A percentile compares a stretch with the other conserved stretches of the same genome.
Conservation (phyloP, 2,888 invertebrate species). For the Drosophila atripex region DNA sequence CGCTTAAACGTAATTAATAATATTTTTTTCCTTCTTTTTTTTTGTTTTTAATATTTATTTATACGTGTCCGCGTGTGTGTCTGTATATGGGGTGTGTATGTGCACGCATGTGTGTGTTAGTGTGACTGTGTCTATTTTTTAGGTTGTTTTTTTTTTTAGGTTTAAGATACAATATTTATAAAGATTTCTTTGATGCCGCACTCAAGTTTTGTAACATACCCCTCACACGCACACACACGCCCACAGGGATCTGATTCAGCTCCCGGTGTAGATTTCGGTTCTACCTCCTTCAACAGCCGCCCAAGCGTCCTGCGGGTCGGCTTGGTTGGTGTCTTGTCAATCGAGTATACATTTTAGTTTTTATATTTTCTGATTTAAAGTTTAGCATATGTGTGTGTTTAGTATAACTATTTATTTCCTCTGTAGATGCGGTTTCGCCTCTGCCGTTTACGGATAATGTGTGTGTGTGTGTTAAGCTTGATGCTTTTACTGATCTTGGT, state of each 20-base stretch:
- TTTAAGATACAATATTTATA: conserved; percentile 51
- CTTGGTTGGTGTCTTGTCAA: conserved; percentile 74
- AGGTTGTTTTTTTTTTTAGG: conserved; percentile 15
- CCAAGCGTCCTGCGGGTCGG: conserved; percentile 34
- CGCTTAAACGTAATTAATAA: conserved; percentile 51
- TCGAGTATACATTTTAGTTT: conserved; percentile 72
- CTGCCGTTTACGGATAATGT: conserved; percentile 48
- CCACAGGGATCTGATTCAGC: conserved; percentile 32
- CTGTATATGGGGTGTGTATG: conserved; percentile 24
- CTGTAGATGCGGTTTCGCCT: conserved; percentile 42
- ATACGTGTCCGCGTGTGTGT: conserved; percentile 48
- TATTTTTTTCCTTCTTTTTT: conserved; percentile 54
- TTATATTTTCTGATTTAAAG: conserved; percentile 60
- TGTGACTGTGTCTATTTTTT: conserved; percentile 29
- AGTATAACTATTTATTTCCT: conserved; percentile 50
- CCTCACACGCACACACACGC: conserved; percentile 14
- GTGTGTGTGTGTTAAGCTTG: conserved; percentile 14
- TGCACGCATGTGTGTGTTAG: conserved; percentile 28
- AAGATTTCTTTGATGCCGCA: conserved; percentile 59
- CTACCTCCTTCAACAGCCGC: conserved; percentile 35
- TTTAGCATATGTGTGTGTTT: conserved; percentile 51
- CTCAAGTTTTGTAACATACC: conserved; percentile 16
- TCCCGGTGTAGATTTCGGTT: conserved; percentile 36
- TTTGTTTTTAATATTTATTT: conserved; percentile 70
- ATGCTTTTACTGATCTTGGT: conserved; percentile 52